Conservation (phyloP, 53 echinoderm and acorn worm species). For the Zoroaster sp. region DNA sequence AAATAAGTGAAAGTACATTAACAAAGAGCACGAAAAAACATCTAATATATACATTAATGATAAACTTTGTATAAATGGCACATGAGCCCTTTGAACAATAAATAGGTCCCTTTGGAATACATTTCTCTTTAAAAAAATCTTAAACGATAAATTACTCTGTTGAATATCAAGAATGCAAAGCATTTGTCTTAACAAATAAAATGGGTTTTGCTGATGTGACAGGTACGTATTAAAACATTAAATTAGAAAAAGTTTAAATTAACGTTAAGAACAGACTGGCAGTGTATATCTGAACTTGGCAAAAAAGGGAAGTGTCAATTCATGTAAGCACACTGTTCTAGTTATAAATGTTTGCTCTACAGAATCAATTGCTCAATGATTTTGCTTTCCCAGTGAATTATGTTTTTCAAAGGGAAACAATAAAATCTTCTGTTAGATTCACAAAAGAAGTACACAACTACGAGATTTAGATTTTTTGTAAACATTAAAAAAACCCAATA, state of each 20-base stretch:
- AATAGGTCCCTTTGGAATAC: conserved; percentile 26
- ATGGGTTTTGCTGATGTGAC: too few relatives aligned
- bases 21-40: conserved; percentile 27
- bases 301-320: background rate
- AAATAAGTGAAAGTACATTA: conserved; percentile 40
- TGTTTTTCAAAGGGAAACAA: too few relatives aligned
- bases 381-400: too few relatives aligned
- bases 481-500: too few relatives aligned
- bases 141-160: background rate
- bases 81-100: conserved; percentile 40
- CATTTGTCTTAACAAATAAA: background rate
- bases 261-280: background rate
- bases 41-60: conserved; percentile 26
- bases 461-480: too few relatives aligned
- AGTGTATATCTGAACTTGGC: background rate
- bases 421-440: too few relatives aligned
- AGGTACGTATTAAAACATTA: background rate
- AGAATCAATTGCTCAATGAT: background rate
- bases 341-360: background rate
- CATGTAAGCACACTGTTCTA: background rate
- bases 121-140: conserved; percentile 8
- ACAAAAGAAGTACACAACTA: too few relatives aligned
- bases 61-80: conserved; percentile 51
- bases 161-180: background rate
- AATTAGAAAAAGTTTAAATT: background rate